A percentile compares a stretch with the other conserved stretches of the same genome.
These are phyloP conservation scores for Acinonyx jubatus DNA, from an alignment of 2,113 vertebrate species.

Conservation along the genomic window DNA sequence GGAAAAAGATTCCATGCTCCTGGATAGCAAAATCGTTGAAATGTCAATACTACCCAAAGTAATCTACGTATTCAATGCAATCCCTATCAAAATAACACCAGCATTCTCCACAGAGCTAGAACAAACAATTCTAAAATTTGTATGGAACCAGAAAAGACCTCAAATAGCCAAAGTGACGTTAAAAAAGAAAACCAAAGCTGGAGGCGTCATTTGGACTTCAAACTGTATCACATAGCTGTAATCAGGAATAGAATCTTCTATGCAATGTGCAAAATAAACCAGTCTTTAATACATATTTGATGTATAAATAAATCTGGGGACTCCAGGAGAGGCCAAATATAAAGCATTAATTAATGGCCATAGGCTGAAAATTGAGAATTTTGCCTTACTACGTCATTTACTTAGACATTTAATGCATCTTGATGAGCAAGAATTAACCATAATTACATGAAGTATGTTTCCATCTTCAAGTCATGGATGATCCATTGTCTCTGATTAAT, in stretches of 20 bases:
- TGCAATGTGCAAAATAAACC: background rate
- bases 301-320: background rate
- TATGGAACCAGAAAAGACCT: no score
- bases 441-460: constrained; percentile 22
- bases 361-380: background rate
- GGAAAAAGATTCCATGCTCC: no score
- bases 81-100: no score
- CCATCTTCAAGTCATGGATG: background rate
- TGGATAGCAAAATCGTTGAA: no score
- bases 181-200: no score
- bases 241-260: background rate
- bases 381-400: background rate
- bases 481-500: background rate
- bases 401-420: constrained; percentile 2
- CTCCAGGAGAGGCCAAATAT: background rate
- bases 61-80: no score
- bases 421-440: constrained; percentile 14
- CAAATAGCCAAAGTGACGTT: no score
- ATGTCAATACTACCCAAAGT: no score
- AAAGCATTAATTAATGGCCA: background rate
- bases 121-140: no score
- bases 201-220: no score
- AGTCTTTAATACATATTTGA: background rate
- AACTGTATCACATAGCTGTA: no score
- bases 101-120: no score